Base-by-base conservation (phyloP, 2,888 invertebrate species). In the Polyommatus iphigenia region DNA sequence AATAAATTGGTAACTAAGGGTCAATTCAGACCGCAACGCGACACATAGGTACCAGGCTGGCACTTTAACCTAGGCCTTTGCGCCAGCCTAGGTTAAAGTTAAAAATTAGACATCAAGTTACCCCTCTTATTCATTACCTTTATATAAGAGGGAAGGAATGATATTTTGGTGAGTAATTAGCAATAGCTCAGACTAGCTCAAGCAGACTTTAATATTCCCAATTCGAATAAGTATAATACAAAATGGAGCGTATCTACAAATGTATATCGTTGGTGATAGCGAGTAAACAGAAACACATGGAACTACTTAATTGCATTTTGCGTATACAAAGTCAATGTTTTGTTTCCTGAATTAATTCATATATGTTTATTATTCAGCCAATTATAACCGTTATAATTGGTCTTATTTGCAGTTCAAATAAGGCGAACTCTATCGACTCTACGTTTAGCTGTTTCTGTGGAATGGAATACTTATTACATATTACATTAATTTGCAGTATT, bases 281-380 rank as follows among this genome's bases (percentile, higher is more conserved):
- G 24, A 32, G 67, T 67, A 67, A 67, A 67, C 67, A 67, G 67
- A 67, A 67, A 67, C 67, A 67, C 67, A 67, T 67, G 67, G 29
- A 67, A 32, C 67, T 67, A 67, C 67, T 67, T 67, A 67, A 67
- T 32, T 67, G 32, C 67, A 67, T 67, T 67, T 67, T 67, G 67
- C 67, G 18, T 67, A 67, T 32, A 67, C 67, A 67, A 67, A 67
- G 67, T 29, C 67, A 67, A 32, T 32, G 67, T 67, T 67, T 67
- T 67, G 29, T 67, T 67, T 67, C 67, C 67, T 67, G 67, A 67
- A 67, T 67, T 67, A 67, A 67, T 67, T 67, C 15, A 67, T 67
- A 67, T 67, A 67, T 67, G 67, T 67, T 67, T 67, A 67, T 67
- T 67, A 67, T 67, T 67, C 67, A 29, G 67, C 15, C 29, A 67